Base-by-base conservation (phyloP, 1,140 invertebrate species). In the Bombyx mori region DNA sequence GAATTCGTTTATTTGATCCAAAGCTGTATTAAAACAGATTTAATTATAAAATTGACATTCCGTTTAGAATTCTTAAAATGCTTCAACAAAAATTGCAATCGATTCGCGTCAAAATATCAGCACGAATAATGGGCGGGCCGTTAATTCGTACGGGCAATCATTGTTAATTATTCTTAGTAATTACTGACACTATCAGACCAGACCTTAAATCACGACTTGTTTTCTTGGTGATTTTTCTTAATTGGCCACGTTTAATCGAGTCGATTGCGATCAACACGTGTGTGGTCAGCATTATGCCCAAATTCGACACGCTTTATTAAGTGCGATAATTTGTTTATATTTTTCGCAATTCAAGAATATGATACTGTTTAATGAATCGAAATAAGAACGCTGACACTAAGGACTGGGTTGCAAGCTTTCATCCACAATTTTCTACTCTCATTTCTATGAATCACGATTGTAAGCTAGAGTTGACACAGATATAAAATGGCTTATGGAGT, bases 231-330 rank as follows among this genome's bases (percentile, higher is more conserved):
- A 73, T 76, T 79, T 73, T 62, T 73, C 72, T 76, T 80, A 80
- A 80, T 80, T 80, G 77, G 77, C 73, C 52, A 68, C 67, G 69
- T 73, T 78, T 70, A 78, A 78, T 78, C 76, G 68, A 59, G 52
- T 12, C 49, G 73, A 74, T 75, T 68, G 71, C 65, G 70, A 75
- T 79, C 76, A 65, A 62, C 60, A 59, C 65, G 61, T 71, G 73
- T 76, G 76, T 73, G 70, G 74, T 63, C 73, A 62, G 63, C 67
- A 62, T 65, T 65, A 68, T 69, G 66, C 69, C 68, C 68, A 58
- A 58, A 56, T 63, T 47, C 49, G 59, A 56, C 58, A 35, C 26
- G 26, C 26, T 35, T 35, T 5, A 35, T 35, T 35, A 35, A 2
- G 26, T 35, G 26, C 26, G 26, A 2, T 35, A 35, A 35, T 35